Percentiles rank a stretch among this genome's conserved stretches.
phyloP scores from a whole-genome alignment of 2,888 invertebrate genomes.

The Tenthredo scrophulariae region DNA sequence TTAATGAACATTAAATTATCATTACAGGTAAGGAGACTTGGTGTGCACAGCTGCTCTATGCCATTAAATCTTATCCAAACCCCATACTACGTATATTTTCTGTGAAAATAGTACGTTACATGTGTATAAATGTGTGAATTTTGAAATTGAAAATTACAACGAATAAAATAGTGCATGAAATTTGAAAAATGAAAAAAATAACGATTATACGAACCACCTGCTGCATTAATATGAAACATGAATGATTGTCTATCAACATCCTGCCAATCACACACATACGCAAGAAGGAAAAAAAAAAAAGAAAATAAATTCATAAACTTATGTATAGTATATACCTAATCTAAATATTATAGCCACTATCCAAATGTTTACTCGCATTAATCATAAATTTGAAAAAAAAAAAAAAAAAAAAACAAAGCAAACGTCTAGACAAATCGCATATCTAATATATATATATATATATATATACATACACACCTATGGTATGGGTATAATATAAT shows the following conservation, averaged over 20 bases:
- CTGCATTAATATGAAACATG: not conserved
- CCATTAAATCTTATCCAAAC: no score
- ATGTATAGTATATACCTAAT: not conserved
- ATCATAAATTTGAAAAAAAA: not conserved
- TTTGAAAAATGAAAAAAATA: not conserved
- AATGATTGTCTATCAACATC: slow-evolving; percentile 12
- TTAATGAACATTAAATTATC: no score
- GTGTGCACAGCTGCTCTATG: no score
- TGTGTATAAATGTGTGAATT: not conserved
- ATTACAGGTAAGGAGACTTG: no score
- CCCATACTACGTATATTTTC: no score
- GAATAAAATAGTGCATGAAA: not conserved
- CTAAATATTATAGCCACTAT: not conserved
- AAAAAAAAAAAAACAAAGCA: not conserved
- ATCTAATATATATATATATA: not conserved
- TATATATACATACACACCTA: not conserved
- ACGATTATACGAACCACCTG: not conserved
- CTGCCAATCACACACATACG: not conserved
- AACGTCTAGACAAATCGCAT: not conserved
- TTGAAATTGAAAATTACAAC: not conserved
- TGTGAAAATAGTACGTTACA: not conserved
- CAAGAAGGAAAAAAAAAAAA: not conserved
- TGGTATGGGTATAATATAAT: not conserved
- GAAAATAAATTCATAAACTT: no score
- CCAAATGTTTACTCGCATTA: not conserved